A percentile compares a stretch with the other conserved stretches of the same genome.
phyloP scores from a whole-genome alignment of 2,113 vertebrate species.

The Collichthys lucidus region DNA sequence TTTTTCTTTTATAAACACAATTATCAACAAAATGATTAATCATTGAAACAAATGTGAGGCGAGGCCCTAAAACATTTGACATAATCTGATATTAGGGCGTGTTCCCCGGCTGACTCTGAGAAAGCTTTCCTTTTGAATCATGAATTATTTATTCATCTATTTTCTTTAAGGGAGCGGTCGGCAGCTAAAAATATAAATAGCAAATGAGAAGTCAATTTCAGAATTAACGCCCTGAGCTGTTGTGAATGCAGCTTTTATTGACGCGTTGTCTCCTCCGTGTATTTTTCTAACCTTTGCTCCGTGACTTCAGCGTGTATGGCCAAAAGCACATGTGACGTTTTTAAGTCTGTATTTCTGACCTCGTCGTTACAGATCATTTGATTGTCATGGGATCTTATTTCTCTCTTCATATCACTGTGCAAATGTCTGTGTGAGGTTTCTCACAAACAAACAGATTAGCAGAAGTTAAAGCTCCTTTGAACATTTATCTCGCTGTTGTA shows the following conservation, averaged over 20 bases:
- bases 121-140: too few species aligned
- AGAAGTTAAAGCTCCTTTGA: constrained; percentile 30
- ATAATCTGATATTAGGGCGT: too few species aligned
- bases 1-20: too few species aligned
- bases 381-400: neutral
- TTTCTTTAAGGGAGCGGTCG: too few species aligned
- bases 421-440: constrained; percentile 39
- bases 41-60: too few species aligned
- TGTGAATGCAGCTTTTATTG: neutral
- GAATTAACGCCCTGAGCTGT: too few species aligned
- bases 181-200: too few species aligned
- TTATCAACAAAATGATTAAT: too few species aligned
- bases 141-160: too few species aligned
- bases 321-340: neutral
- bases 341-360: constrained; percentile 7
- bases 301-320: neutral
- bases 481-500: constrained; percentile 24
- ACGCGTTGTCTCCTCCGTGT: neutral
- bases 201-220: too few species aligned
- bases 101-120: too few species aligned
- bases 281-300: neutral
- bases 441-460: constrained; percentile 52
- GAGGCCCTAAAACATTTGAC: too few species aligned
- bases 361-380: neutral
- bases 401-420: constrained; percentile 7